Base-by-base conservation (phyloP, 1,140 invertebrate genomes). In the Temnothorax curvispinosus region DNA sequence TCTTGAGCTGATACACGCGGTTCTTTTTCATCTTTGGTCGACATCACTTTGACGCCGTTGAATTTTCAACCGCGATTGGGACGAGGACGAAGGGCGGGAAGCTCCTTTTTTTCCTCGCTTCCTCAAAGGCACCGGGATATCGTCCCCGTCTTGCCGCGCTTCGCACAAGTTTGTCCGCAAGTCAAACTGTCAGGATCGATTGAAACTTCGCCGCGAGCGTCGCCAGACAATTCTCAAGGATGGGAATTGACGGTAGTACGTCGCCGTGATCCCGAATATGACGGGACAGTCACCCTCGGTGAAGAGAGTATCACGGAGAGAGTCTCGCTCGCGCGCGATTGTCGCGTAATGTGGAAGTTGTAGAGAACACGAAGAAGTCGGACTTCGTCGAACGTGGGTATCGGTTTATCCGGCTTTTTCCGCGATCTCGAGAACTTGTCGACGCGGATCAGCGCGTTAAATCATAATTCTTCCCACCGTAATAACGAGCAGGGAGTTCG, bases 131-230 rank as follows among this genome's bases (percentile, higher is more conserved):
- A 11, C 15, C 50, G 47, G 78, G 65, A 81, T 72, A 80, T n/a
- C 69, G 38, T 85, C 9, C 60, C 35, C 44, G 44, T 44, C 72
- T 77, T 41, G 47, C 27, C 44, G 82, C 58, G 60, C 47, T 35
- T 64, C 21, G 75, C 15, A 11, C 77, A 80, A 86, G 69, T 54
- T 76, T 82, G 76, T 69, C 74, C 60, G 60, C 85, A 71, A 91
- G 86, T 92, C 90, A 78, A 90, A 90, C 86, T 92, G 92, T 90
- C 90, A 89, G 89, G 91, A 93, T 93, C 87, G 91, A 93, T 93
- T 91, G 87, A 90, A 93, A 93, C 85, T 93, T 93, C 81, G 82
- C 52, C 71, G 82, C 32, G 60, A 87, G 67, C 87, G 54, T 85
- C 65, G 35, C 60, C 50, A 60, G 41, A 41, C 86, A 72, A 77